Evolutionary conservation across 92 coral and sea anemone species (phyloP).

Genomic region (Montipora capitata): DNA sequence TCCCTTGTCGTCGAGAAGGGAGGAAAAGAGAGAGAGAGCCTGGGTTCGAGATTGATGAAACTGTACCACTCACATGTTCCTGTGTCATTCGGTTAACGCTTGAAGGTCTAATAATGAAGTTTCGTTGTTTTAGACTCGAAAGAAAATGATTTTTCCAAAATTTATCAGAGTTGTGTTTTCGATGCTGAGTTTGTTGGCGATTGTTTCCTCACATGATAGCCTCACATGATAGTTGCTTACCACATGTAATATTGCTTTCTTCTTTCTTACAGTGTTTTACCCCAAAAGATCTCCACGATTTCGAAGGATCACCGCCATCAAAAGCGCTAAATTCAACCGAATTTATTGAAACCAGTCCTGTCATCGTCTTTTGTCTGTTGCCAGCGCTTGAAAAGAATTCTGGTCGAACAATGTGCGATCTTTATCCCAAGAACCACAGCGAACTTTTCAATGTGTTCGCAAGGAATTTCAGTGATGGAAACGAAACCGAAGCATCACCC

Average conservation of each 20-base stretch:
- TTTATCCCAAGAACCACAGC: conserved; percentile 58
- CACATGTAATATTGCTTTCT: no score
- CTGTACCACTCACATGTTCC: no score
- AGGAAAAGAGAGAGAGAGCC: no score
- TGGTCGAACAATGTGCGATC: conserved; percentile 42
- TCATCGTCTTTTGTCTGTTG: conserved; percentile 65
- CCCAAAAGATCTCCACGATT: conserved; percentile 39
- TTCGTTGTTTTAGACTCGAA: not conserved
- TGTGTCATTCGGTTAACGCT: no score
- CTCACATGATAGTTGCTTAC: not conserved
- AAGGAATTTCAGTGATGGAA: conserved; percentile 47
- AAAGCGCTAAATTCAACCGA: conserved; percentile 49
- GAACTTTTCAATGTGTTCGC: conserved; percentile 70
- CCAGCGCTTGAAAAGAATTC: conserved; percentile 73
- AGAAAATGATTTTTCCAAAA: not conserved
- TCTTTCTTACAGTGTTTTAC: conserved; percentile 58
- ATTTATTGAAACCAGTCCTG: conserved; percentile 36
- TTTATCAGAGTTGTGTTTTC: not conserved
- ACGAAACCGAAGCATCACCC: conserved; percentile 44
- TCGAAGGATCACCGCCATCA: conserved; percentile 15
- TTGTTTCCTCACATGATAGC: conserved; percentile 5
- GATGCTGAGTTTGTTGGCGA: not conserved
- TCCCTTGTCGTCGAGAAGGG: no score
- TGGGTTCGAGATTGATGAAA: no score
- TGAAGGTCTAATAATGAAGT: not conserved